These are phyloP conservation scores for Diadumene lineata DNA, from an alignment of 92 coral and sea anemone species.

Conservation along the genomic window DNA sequence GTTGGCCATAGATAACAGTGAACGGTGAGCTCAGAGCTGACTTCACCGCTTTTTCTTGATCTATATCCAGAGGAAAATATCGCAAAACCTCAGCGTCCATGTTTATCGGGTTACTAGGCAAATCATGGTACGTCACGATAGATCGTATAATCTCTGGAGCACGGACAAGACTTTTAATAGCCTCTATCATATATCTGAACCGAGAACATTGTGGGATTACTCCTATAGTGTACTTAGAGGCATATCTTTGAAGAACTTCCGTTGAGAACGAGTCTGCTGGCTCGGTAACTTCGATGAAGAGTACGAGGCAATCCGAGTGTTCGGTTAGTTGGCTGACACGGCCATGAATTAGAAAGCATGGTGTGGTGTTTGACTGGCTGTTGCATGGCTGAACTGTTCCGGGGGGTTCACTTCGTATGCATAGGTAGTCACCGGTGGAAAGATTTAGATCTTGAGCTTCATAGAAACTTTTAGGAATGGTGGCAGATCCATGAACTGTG, in stretches of 20 bases:
- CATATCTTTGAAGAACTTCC: slow-evolving; percentile 21
- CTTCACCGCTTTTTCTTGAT: slow-evolving; percentile 71
- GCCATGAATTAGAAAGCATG: slow-evolving; percentile 25
- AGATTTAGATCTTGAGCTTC: slow-evolving; percentile 46
- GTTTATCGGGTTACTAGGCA: slow-evolving; percentile 31
- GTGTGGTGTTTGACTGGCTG: slow-evolving; percentile 6
- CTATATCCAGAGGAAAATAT: slow-evolving; percentile 57
- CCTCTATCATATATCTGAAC: slow-evolving; percentile 70
- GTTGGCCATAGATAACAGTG: slow-evolving; percentile 80
- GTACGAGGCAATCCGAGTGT: not conserved
- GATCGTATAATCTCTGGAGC: slow-evolving; percentile 72
- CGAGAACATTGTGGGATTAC: slow-evolving; percentile 59
- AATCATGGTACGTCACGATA: slow-evolving; percentile 58
- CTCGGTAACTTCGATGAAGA: slow-evolving; percentile 47
- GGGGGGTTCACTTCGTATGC: slow-evolving; percentile 35
- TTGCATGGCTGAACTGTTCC: slow-evolving; percentile 5
- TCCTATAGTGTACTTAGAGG: slow-evolving; percentile 60
- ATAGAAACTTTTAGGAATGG: slow-evolving; percentile 24
- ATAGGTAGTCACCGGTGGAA: slow-evolving; percentile 66
- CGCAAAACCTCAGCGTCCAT: slow-evolving; percentile 10
- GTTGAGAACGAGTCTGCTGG: slow-evolving; percentile 33
- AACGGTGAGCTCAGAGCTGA: slow-evolving; percentile 70
- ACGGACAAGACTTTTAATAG: slow-evolving; percentile 52
- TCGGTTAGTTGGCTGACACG: slow-evolving; percentile 29
- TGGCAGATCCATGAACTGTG: not conserved